Conservation (phyloP, 2,888 invertebrate species). For the Ophion costatus region DNA sequence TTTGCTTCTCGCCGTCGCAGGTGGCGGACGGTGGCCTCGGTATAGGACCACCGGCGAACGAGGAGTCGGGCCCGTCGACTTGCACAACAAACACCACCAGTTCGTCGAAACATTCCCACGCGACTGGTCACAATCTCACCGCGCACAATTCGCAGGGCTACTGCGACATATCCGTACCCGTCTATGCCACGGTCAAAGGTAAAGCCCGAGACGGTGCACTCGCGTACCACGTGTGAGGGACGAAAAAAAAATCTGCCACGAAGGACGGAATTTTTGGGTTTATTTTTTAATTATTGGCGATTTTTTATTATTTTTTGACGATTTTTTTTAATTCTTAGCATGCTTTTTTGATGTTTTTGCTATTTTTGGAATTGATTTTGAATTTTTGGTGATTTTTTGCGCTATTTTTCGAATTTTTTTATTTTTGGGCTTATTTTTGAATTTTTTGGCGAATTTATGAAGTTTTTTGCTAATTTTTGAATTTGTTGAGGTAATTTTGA, state of each 20-base stretch:
- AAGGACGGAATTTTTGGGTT: too few species aligned
- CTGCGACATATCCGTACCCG: slow-evolving; percentile 96
- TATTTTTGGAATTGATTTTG: too few species aligned
- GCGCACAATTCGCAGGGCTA: slow-evolving; percentile 89
- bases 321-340: too few species aligned
- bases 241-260: not conserved
- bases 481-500: too few species aligned
- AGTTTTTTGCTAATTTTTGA: too few species aligned
- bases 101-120: slow-evolving; percentile 82
- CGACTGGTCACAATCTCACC: slow-evolving; percentile 81
- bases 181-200: slow-evolving; percentile 97
- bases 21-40: slow-evolving; percentile 82
- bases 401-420: too few species aligned
- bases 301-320: too few species aligned
- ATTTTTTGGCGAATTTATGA: too few species aligned
- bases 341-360: too few species aligned
- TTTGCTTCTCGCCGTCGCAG: slow-evolving; percentile 64
- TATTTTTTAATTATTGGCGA: too few species aligned
- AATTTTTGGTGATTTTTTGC: too few species aligned
- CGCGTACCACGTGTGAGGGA: not conserved
- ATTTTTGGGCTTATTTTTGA: not conserved
- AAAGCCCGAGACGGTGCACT: not conserved
- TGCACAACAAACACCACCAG: slow-evolving; percentile 79
- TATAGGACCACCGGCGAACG: slow-evolving; percentile 80
- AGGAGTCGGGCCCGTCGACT: slow-evolving; percentile 80